Evolutionary conservation across 2,888 invertebrate genomes (phyloP).

Genomic region (Pedicia rivosa): DNA sequence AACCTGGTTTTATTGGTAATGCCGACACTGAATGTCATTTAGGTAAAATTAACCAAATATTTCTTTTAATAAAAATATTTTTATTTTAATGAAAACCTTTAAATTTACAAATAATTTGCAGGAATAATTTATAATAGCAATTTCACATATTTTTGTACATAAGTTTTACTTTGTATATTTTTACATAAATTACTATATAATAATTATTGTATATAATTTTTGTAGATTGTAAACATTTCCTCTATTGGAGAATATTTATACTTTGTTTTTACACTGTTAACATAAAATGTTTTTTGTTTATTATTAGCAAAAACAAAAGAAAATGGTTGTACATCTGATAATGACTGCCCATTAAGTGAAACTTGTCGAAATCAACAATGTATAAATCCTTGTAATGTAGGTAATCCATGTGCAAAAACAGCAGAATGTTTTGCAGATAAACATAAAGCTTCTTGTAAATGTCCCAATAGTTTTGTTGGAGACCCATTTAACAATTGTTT

Average conservation of each 20-base stretch:
- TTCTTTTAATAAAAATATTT: not conserved
- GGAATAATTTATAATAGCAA: too few species aligned
- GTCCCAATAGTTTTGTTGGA: constrained; percentile 55
- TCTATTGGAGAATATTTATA: too few species aligned
- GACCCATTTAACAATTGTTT: constrained; percentile 69
- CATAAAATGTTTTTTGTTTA: not conserved
- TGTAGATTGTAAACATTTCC: too few species aligned
- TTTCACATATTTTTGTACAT: too few species aligned
- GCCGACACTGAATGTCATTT: constrained; percentile 68
- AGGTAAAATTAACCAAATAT: constrained; percentile 37
- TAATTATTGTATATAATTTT: too few species aligned
- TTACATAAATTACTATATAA: too few species aligned
- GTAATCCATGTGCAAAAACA: constrained; percentile 57
- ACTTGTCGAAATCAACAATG: constrained; percentile 57
- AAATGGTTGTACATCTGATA: constrained; percentile 50
- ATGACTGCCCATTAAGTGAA: constrained; percentile 55
- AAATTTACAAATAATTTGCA: too few species aligned
- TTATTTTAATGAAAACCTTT: too few species aligned
- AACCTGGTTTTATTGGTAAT: constrained; percentile 68
- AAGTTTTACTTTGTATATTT: too few species aligned
- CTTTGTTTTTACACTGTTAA: too few species aligned
- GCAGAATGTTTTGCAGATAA: constrained; percentile 61
- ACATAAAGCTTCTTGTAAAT: constrained; percentile 63
- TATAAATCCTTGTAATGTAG: constrained; percentile 52
- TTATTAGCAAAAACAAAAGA: constrained; percentile 17